These are phyloP conservation scores for Diadegma fenestrale DNA, from an alignment of 2,888 invertebrate species.

Conservation along the genomic window DNA sequence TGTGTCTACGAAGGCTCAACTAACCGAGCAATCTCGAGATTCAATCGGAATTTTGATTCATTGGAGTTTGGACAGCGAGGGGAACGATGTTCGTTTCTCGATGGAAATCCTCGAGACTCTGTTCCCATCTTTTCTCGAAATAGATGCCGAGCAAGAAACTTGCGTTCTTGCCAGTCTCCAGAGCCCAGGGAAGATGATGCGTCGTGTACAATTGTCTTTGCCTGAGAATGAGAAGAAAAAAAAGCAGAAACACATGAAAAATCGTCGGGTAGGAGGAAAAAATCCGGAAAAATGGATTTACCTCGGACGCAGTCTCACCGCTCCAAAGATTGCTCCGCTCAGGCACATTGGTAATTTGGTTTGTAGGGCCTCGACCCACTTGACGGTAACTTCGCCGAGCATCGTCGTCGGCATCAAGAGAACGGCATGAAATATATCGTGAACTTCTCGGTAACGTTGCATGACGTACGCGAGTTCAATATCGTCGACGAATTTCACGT, in stretches of 20 bases:
- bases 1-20: too few species aligned
- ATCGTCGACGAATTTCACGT: slow-evolving; percentile 97
- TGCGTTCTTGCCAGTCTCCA: slow-evolving; percentile 90
- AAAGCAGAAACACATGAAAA: background rate
- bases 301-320: slow-evolving; percentile 94
- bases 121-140: slow-evolving; percentile 98
- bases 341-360: slow-evolving; percentile 98
- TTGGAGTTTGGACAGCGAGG: slow-evolving; percentile 80
- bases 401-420: slow-evolving; percentile 97
- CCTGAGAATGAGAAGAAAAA: slow-evolving; percentile 82
- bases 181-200: slow-evolving; percentile 94
- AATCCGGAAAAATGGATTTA: slow-evolving; percentile 72
- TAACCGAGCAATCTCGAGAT: background rate
- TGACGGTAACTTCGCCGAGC: slow-evolving; percentile 96
- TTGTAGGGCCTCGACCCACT: slow-evolving; percentile 99
- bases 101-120: slow-evolving; percentile 92
- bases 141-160: slow-evolving; percentile 94
- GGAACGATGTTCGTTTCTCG: slow-evolving; percentile 91
- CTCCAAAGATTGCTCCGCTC: slow-evolving; percentile 96
- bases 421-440: slow-evolving; percentile 97
- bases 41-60: background rate
- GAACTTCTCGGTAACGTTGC: slow-evolving; percentile 98
- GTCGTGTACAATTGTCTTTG: slow-evolving; percentile 92
- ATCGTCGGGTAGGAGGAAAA: background rate
- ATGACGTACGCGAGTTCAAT: slow-evolving; percentile 97